Base-by-base conservation (phyloP, 1,140 invertebrate genomes). In the Zaprionus ghesquierei region DNA sequence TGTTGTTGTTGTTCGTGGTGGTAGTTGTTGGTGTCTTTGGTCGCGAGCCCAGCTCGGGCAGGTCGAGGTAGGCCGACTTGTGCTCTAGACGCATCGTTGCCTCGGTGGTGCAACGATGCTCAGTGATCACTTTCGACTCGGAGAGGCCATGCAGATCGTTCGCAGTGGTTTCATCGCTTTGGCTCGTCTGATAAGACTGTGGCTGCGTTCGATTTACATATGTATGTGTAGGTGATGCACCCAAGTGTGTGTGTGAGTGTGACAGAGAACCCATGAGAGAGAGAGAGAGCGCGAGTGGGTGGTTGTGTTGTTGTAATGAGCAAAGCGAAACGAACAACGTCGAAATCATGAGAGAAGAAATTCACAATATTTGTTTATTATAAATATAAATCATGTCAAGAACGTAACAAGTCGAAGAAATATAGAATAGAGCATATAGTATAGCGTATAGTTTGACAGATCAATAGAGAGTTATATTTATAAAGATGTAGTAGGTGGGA, bases 61-160 rank as follows among this genome's bases (percentile, higher is more conserved):
- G 82, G 68, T 92, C 91, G 54, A 89, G 71, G 38, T 81, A 87
- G 22, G 81, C 76, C 74, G 89, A 87, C 71, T 92, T 92, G 76
- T 92, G 91, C 78, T 92, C 91, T 86, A 92, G 84, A 79, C 90
- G 91, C 89, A 92, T 92, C 49, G 91, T 92, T 81, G 91, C 90
- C 80, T 91, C 91, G 62, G 91, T 92, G 58, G 90, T 92, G 80
- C 90, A 90, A 91, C 89, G 90, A 89, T 91, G 91, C 85, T 92
- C 90, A 82, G 90, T 92, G 69, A 89, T 89, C 35, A 92, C 89
- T 69, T 91, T 92, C 74, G 91, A 90, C 80, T 92, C 91, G 64
- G 82, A 82, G 55, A 91, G 73, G 74, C 91, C 90, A 82, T 91
- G 91, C 70, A 90, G 68, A 78, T 92, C 91, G 60, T 84, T 81